phyloP scores from a whole-genome alignment of 2,797 vertebrate species.

The Danio tinwini region DNA sequence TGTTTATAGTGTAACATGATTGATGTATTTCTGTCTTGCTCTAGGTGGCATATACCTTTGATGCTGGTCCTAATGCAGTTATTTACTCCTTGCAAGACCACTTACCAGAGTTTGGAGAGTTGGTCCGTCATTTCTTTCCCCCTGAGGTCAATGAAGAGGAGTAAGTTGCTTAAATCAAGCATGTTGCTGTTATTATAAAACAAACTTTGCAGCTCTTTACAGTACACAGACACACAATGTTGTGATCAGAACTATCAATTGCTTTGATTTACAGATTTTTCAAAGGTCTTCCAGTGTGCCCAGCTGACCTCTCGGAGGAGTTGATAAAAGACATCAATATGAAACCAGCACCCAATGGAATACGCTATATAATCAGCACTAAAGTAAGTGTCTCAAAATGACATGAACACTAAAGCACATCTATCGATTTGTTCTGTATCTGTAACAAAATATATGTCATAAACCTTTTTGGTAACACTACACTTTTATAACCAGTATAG shows the following conservation, averaged over 20 bases:
- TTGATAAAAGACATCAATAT: slow-evolving; percentile 75
- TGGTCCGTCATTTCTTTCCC: slow-evolving; percentile 86
- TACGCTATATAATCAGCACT: slow-evolving; percentile 89
- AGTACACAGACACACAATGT: neutral
- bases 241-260: neutral
- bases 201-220: neutral
- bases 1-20: neutral
- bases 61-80: slow-evolving; percentile 94
- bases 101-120: slow-evolving; percentile 84
- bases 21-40: neutral
- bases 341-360: slow-evolving; percentile 76
- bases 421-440: neutral
- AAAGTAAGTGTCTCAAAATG: slow-evolving; percentile 75
- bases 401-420: neutral
- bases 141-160: slow-evolving; percentile 80
- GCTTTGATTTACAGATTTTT: slow-evolving; percentile 81
- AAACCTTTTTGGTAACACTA: neutral
- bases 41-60: slow-evolving; percentile 93
- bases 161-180: slow-evolving; percentile 75
- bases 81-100: slow-evolving; percentile 85
- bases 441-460: neutral
- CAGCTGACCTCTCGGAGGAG: slow-evolving; percentile 71
- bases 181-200: neutral
- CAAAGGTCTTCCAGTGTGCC: slow-evolving; percentile 79
- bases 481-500: neutral